Evolutionary conservation across 1,140 invertebrate species (phyloP).

Genomic region (Leptonema lineaticorne): DNA sequence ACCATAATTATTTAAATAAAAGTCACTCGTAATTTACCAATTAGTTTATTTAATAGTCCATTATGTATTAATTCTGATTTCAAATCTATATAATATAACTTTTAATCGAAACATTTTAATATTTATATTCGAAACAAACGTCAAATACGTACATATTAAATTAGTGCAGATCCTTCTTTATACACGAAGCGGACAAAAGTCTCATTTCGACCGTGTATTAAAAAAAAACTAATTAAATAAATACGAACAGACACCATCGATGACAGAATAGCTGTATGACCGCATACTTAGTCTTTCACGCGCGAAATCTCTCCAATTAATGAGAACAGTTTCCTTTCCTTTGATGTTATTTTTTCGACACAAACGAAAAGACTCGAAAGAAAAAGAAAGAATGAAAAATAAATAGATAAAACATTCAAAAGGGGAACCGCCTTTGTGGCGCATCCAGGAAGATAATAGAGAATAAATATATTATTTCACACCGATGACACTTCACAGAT

Average conservation of each 20-base stretch:
- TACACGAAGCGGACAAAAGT: no score
- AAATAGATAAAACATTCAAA: neutral
- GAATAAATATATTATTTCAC: constrained; percentile 11
- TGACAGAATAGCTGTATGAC: constrained; percentile 25
- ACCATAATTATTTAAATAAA: no score
- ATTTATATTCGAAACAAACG: neutral
- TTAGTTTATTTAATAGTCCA: no score
- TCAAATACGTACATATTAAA: neutral
- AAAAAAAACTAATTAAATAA: no score
- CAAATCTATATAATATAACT: no score
- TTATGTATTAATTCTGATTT: no score
- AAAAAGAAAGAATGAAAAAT: no score
- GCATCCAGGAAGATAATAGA: constrained; percentile 16
- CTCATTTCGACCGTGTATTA: no score
- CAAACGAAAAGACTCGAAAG: no score
- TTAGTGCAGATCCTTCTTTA: no score
- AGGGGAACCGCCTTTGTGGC: neutral
- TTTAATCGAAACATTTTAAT: neutral
- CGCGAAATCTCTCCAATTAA: constrained; percentile 37
- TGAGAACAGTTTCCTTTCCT: constrained; percentile 38
- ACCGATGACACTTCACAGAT: neutral
- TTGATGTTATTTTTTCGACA: constrained; percentile 29
- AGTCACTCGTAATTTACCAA: no score
- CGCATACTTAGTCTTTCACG: constrained; percentile 30
- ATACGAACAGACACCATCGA: constrained; percentile 13